Evolutionary conservation across 2,797 vertebrate species (phyloP).

Genomic region (Onychomys arenicola): DNA sequence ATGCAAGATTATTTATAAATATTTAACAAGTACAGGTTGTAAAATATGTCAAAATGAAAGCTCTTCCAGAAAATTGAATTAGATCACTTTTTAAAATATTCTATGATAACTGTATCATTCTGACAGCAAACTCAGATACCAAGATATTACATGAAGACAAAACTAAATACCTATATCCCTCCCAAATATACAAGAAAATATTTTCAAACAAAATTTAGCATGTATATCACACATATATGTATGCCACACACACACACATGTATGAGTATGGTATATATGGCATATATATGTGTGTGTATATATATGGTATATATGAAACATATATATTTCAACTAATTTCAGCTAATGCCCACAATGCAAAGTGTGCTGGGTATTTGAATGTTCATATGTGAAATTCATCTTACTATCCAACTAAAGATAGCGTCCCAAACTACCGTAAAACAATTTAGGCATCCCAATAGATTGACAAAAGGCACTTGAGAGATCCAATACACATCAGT

Average conservation of each 20-base stretch:
- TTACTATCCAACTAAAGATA: neutral
- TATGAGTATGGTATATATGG: neutral
- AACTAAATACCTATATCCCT: neutral
- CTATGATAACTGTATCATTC: neutral
- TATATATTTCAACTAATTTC: neutral
- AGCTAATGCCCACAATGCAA: neutral
- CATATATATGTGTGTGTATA: neutral
- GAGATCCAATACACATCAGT: neutral
- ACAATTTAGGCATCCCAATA: neutral
- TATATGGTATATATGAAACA: neutral
- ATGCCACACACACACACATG: neutral
- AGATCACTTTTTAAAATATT: conserved; percentile 18
- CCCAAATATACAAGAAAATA: neutral
- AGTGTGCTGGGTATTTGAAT: neutral
- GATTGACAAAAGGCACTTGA: neutral
- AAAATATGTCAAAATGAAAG: conserved; percentile 63
- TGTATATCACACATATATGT: too few species aligned
- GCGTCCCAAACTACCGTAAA: accelerated
- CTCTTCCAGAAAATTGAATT: conserved; percentile 54
- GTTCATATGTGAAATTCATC: neutral
- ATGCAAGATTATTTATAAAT: conserved; percentile 62
- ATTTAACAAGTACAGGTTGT: conserved; percentile 50
- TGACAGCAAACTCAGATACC: neutral
- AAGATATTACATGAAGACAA: conserved; percentile 12
- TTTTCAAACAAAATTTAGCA: conserved; percentile 37